phyloP scores from a whole-genome alignment of 2,113 vertebrate genomes.

The Tetrao urogallus region DNA sequence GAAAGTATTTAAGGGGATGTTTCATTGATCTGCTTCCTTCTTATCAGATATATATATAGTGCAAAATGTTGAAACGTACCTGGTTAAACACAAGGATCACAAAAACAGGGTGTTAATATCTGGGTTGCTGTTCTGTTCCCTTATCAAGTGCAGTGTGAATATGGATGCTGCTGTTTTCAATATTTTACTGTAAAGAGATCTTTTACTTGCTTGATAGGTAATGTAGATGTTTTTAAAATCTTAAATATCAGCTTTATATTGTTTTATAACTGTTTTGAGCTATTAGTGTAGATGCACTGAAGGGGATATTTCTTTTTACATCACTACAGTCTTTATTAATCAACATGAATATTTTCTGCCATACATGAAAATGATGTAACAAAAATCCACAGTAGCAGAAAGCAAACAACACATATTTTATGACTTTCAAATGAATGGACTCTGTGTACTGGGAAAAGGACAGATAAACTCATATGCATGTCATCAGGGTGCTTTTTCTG shows the following conservation, averaged over 20 bases:
- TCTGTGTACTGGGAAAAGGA: background rate
- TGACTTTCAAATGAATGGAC: background rate
- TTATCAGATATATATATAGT: fast-evolving
- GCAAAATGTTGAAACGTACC: background rate
- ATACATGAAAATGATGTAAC: background rate
- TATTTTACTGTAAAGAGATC: background rate
- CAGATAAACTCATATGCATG: fast-evolving
- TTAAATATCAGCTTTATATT: background rate
- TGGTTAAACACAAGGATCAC: background rate
- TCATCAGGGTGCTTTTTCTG: background rate
- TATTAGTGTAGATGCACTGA: background rate
- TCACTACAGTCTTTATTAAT: background rate
- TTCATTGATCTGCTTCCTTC: background rate
- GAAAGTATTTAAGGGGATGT: background rate
- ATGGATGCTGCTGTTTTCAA: background rate
- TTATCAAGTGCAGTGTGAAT: background rate
- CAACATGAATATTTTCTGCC: background rate
- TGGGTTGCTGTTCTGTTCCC: background rate
- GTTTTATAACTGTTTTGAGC: background rate
- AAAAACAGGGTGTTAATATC: background rate
- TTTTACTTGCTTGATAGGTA: background rate
- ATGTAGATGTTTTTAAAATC: background rate
- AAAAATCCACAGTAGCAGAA: background rate
- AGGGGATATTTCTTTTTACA: background rate
- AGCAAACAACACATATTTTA: background rate